A percentile compares a stretch with the other conserved stretches of the same genome.
phyloP scores from a whole-genome alignment of 2,888 invertebrate genomes.

The Hypena proboscidalis region DNA sequence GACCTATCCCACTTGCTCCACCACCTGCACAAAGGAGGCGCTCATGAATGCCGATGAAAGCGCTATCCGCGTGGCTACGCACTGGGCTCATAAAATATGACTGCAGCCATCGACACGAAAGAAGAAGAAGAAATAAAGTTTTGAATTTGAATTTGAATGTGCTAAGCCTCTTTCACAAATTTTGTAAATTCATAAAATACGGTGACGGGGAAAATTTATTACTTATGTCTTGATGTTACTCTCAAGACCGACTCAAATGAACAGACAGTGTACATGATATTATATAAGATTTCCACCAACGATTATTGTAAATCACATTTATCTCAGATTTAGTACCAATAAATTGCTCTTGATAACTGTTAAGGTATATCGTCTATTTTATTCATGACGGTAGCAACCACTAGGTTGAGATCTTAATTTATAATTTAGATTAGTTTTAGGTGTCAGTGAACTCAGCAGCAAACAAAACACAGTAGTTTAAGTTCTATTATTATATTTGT shows the following conservation, averaged over 20 bases:
- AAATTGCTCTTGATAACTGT: slow-evolving; percentile 17
- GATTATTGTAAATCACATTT: slow-evolving; percentile 26
- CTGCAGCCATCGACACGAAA: too few species aligned
- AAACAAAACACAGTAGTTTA: too few species aligned
- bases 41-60: too few species aligned
- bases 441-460: too few species aligned
- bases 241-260: slow-evolving; percentile 19
- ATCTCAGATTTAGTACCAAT: slow-evolving; percentile 23
- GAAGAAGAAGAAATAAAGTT: too few species aligned
- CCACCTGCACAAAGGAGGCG: too few species aligned
- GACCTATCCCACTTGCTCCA: too few species aligned
- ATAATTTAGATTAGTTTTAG: too few species aligned
- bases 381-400: background rate
- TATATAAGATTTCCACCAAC: too few species aligned
- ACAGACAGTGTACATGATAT: slow-evolving; percentile 5
- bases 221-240: slow-evolving; percentile 7
- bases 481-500: too few species aligned
- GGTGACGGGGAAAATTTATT: slow-evolving; percentile 14
- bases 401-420: background rate
- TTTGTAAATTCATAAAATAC: slow-evolving; percentile 11
- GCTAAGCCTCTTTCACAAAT: background rate
- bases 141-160: background rate
- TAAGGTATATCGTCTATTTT: background rate
- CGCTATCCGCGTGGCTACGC: too few species aligned
- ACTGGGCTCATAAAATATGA: too few species aligned